Percentiles rank a stretch among this genome's conserved stretches.
Conservation (phyloP, 37 sponge, comb jelly and placozoan genomes). For the Theonella swinhoei region DNA sequence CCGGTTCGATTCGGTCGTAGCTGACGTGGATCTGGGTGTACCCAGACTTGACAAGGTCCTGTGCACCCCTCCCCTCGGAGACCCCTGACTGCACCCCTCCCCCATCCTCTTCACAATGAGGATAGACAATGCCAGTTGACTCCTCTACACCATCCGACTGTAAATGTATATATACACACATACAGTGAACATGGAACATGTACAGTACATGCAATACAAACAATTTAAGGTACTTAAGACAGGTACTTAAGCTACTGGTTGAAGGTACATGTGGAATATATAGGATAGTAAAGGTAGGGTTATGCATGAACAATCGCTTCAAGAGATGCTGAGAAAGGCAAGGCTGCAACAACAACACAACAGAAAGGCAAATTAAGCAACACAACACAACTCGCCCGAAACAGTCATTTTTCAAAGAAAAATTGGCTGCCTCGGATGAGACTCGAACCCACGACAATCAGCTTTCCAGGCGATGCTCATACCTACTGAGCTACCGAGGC, state of each 20-base stretch:
- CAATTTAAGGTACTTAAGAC: too few species aligned
- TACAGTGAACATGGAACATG: not conserved
- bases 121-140: not conserved
- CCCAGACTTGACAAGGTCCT: not conserved
- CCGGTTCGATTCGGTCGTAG: not conserved
- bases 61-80: not conserved
- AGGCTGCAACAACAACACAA: not conserved
- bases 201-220: not conserved
- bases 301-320: too few species aligned
- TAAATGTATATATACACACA: not conserved
- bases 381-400: slow-evolving; percentile 22
- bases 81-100: not conserved
- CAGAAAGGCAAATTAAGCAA: not conserved
- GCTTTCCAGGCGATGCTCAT: too few species aligned
- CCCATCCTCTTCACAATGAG: not conserved
- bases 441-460: too few species aligned
- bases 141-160: not conserved
- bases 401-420: too few species aligned
- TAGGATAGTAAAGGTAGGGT: not conserved
- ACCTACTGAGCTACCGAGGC: too few species aligned
- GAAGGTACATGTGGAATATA: not conserved
- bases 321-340: too few species aligned
- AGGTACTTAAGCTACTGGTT: too few species aligned
- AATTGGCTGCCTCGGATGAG: too few species aligned
- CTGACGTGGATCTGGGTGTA: not conserved